These are phyloP conservation scores for Eueides isabella DNA, from an alignment of 1,140 invertebrate species.

Conservation along the genomic window DNA sequence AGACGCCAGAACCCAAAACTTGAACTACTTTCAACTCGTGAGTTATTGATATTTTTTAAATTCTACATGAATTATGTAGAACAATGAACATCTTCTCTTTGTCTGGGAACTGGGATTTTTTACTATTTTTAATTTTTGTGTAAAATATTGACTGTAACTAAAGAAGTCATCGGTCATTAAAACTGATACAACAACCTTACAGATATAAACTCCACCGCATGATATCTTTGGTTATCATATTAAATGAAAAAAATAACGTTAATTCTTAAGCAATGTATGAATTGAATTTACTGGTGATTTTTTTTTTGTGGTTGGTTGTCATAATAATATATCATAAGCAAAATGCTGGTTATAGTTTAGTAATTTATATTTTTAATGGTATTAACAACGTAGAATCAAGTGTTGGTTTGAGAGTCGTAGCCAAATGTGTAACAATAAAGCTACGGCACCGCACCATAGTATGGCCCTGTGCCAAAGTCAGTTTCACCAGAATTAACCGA, in stretches of 20 bases:
- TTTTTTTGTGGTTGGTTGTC: too few relatives aligned
- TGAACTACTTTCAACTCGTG: neutral
- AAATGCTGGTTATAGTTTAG: neutral
- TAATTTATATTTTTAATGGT: neutral
- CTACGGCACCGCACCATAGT: conserved; percentile 25
- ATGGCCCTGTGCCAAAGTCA: conserved; percentile 35
- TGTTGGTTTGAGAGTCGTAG: conserved; percentile 9
- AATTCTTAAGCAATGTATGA: too few relatives aligned
- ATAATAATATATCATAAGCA: neutral
- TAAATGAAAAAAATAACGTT: too few relatives aligned
- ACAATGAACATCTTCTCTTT: neutral
- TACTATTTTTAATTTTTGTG: too few relatives aligned
- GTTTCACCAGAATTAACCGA: conserved; percentile 33
- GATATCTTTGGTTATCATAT: too few relatives aligned
- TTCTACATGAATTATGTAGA: neutral
- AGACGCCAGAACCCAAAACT: conserved; percentile 8
- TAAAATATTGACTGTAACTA: too few relatives aligned
- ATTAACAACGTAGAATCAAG: conserved; percentile 3
- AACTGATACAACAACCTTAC: too few relatives aligned
- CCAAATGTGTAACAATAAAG: conserved; percentile 27
- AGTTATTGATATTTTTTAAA: neutral
- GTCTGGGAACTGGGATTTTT: neutral
- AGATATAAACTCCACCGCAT: too few relatives aligned
- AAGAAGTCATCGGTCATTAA: too few relatives aligned
- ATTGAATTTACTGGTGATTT: too few relatives aligned